Evolutionary conservation across 2,113 vertebrate species (phyloP).

Genomic region (Tretioscincus oriximinensis): DNA sequence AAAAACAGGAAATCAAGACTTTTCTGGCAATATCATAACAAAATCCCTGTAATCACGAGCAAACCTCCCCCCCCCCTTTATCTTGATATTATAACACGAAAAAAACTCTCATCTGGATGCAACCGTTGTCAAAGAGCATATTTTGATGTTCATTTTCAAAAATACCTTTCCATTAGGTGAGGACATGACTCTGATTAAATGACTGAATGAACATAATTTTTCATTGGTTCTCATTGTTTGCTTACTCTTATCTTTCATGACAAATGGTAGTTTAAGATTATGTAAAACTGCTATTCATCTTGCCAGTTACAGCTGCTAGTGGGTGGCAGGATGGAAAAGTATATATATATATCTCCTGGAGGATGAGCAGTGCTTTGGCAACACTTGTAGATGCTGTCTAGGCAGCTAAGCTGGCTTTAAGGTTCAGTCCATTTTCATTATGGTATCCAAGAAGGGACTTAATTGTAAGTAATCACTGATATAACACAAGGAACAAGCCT

Average conservation of each 20-base stretch:
- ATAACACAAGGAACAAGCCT: not conserved
- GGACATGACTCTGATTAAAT: no score
- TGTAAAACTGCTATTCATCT: not conserved
- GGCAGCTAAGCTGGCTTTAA: not conserved
- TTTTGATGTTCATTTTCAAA: no score
- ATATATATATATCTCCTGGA: constrained; percentile 2
- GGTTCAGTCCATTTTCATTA: not conserved
- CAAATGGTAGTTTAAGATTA: not conserved
- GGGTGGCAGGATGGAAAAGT: constrained; percentile 1
- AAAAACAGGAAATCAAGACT: no score
- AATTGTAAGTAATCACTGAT: not conserved
- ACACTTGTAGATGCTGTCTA: not conserved
- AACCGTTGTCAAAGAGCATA: no score
- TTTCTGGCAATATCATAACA: no score
- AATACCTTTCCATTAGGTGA: no score
- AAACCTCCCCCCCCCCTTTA: no score
- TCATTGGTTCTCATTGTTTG: not conserved
- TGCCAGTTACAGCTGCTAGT: constrained; percentile 7
- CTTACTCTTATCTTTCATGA: not conserved
- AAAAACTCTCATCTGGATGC: no score
- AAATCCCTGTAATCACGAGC: no score
- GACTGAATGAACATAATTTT: no score
- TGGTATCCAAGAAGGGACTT: not conserved
- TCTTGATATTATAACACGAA: no score
- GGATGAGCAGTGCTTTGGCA: not conserved